phyloP scores from a whole-genome alignment of 2,888 invertebrate species.

The Zele albiditarsus region DNA sequence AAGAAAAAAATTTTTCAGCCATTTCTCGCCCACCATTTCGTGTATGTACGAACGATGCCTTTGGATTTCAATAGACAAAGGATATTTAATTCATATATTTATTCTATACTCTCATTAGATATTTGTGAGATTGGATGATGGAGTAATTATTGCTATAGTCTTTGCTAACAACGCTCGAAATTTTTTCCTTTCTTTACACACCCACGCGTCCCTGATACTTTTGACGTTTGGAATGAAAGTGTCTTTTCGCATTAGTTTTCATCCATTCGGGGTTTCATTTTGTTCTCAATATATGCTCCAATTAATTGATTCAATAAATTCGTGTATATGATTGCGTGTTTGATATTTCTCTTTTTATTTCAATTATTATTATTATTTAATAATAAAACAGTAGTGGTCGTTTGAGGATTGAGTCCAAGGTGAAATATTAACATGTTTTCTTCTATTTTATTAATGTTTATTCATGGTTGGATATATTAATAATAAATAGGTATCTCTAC shows the following conservation, averaged over 20 bases:
- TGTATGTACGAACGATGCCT: not conserved
- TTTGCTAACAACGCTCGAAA: not conserved
- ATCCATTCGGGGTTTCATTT: constrained; percentile 10
- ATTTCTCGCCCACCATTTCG: constrained; percentile 13
- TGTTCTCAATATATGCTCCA: not conserved
- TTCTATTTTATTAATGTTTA: not conserved
- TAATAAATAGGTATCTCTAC: not conserved
- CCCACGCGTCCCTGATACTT: constrained; percentile 55
- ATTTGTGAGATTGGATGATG: not conserved
- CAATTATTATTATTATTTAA: constrained; percentile 6
- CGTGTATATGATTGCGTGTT: no score
- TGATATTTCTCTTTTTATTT: constrained; percentile 12
- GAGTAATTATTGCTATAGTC: not conserved
- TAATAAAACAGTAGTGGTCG: constrained; percentile 15
- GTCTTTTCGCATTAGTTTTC: constrained; percentile 41
- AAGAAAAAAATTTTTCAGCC: not conserved
- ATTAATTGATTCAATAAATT: not conserved
- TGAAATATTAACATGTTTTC: not conserved
- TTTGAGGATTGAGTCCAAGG: constrained; percentile 3
- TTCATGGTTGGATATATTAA: not conserved
- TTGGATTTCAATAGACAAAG: not conserved
- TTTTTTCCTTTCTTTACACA: constrained; percentile 26
- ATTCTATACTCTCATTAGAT: not conserved
- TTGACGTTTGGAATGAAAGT: constrained; percentile 59
- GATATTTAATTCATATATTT: not conserved